A percentile compares a stretch with the other conserved stretches of the same genome.
Evolutionary conservation across 2,797 vertebrate species (phyloP).

Genomic region (Platalea minor): DNA sequence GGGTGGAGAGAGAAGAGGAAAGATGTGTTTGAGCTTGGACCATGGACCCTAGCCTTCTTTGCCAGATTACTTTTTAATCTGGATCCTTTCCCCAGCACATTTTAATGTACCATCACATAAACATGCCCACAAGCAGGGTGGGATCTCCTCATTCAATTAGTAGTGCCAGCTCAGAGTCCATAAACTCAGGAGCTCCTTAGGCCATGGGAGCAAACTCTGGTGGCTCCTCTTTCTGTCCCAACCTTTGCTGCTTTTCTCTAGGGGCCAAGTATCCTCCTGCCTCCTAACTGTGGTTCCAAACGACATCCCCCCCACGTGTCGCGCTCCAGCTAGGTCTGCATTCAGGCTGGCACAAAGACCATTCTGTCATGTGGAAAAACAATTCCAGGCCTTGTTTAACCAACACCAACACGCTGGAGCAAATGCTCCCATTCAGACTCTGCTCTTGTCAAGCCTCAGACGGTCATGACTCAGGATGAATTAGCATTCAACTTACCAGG

Average conservation of each 20-base stretch:
- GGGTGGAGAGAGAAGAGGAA: neutral
- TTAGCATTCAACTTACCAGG: neutral
- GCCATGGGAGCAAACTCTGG: neutral
- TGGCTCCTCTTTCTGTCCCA: neutral
- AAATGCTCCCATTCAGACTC: neutral
- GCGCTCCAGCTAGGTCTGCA: neutral
- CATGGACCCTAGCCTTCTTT: neutral
- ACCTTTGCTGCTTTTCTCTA: neutral
- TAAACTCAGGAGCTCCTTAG: neutral
- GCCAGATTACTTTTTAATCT: neutral
- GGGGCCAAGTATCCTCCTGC: neutral
- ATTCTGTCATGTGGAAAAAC: neutral
- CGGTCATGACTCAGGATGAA: neutral
- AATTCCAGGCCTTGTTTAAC: conserved; percentile 3
- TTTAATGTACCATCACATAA: neutral
- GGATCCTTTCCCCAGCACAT: neutral
- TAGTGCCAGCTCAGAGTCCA: neutral
- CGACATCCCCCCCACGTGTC: neutral
- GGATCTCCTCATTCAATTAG: neutral
- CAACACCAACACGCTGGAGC: neutral
- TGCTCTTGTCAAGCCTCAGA: neutral
- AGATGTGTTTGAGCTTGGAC: neutral
- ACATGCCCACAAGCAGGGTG: neutral
- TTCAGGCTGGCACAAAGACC: neutral
- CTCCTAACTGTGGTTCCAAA: neutral